Evolutionary conservation across 2,113 vertebrate species (phyloP).

Genomic region (Hydrochoerus hydrochaeris): DNA sequence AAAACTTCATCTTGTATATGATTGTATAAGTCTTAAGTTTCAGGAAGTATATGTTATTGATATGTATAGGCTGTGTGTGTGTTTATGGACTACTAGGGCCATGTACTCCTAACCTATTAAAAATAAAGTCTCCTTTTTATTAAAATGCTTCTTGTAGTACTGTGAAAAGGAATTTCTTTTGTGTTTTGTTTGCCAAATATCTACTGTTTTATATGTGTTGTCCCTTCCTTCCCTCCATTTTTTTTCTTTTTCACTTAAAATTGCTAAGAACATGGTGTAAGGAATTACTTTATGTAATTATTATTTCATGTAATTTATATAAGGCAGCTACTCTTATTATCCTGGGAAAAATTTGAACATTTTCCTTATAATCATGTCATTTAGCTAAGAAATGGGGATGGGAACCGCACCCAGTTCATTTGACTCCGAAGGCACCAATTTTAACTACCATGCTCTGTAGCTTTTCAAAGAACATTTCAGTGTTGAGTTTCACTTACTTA

Average conservation of each 20-base stretch:
- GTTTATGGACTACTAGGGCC: neutral
- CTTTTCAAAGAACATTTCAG: neutral
- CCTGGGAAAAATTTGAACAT: neutral
- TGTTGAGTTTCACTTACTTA: neutral
- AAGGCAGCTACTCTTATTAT: neutral
- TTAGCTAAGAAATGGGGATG: neutral
- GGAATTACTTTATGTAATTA: neutral
- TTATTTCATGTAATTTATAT: neutral
- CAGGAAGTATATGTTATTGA: neutral
- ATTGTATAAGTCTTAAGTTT: slow-evolving; percentile 49
- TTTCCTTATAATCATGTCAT: neutral
- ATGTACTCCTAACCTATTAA: neutral
- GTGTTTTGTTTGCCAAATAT: slow-evolving; percentile 16
- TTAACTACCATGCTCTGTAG: neutral
- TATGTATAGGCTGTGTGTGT: neutral
- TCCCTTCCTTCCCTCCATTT: neutral
- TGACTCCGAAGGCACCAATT: neutral
- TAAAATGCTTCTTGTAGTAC: slow-evolving; percentile 45
- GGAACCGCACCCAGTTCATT: neutral
- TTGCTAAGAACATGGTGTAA: neutral
- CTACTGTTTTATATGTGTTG: neutral
- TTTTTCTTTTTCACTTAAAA: slow-evolving; percentile 5
- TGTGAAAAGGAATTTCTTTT: slow-evolving; percentile 46
- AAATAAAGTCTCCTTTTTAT: slow-evolving; percentile 29
- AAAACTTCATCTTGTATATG: neutral